Percentiles rank a stretch among this genome's conserved stretches.
Conservation (phyloP, 2,113 vertebrate genomes). For the Anguilla rostrata region DNA sequence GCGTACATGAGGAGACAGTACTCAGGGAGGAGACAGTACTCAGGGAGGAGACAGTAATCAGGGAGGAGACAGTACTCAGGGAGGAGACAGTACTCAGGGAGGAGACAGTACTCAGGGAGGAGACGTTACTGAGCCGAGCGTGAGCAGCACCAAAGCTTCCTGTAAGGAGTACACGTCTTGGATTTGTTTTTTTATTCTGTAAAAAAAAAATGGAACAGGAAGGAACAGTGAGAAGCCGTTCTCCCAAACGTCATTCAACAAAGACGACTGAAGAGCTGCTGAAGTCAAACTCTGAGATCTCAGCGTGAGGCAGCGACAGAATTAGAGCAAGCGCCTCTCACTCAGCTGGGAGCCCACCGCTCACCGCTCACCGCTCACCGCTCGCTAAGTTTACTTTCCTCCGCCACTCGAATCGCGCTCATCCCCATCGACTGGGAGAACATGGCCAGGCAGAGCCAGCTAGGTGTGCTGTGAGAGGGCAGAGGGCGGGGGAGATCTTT, state of each 20-base stretch:
- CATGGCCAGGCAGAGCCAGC: slow-evolving; percentile 53
- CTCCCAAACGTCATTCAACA: slow-evolving; percentile 60
- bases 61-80: too few species aligned
- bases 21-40: slow-evolving; percentile 47
- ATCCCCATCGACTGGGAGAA: slow-evolving; percentile 64
- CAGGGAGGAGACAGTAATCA: slow-evolving; percentile 44
- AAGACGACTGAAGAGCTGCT: slow-evolving; percentile 65
- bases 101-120: slow-evolving; percentile 48
- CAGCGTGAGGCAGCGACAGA: slow-evolving; percentile 67
- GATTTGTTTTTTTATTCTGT: slow-evolving; percentile 57
- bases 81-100: too few species aligned
- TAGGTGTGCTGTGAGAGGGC: slow-evolving; percentile 30
- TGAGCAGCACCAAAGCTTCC: slow-evolving; percentile 60
- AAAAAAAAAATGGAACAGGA: slow-evolving; percentile 55
- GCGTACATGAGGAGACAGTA: slow-evolving; percentile 52
- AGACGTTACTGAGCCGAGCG: slow-evolving; percentile 67
- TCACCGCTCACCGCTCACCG: too few species aligned
- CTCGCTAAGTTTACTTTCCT: slow-evolving; percentile 66
- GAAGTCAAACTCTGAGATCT: slow-evolving; percentile 65
- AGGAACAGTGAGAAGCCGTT: slow-evolving; percentile 54
- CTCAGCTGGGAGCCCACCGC: slow-evolving; percentile 55
- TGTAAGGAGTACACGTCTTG: slow-evolving; percentile 66
- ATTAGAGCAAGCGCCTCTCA: slow-evolving; percentile 67
- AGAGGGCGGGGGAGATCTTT: slow-evolving; percentile 19
- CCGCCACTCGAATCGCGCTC: slow-evolving; percentile 65